phyloP scores from a whole-genome alignment of 2,113 vertebrate genomes.

The Alexandromys fortis region DNA sequence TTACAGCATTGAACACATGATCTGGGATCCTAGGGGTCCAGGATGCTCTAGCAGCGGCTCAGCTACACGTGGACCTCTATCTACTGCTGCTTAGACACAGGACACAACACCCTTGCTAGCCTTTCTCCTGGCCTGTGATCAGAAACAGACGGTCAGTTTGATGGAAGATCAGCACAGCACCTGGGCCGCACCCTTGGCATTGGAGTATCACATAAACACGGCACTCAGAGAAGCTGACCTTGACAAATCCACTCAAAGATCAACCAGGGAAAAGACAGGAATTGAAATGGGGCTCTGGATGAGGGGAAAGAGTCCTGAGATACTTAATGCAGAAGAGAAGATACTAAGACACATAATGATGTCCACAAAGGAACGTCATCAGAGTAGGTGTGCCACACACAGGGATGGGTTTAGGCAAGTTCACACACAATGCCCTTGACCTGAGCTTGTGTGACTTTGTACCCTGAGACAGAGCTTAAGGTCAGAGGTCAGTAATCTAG shows the following conservation, averaged over 20 bases:
- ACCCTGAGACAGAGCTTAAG: no score
- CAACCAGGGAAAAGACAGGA: not conserved
- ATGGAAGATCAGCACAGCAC: not conserved
- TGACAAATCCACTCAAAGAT: not conserved
- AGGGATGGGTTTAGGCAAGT: not conserved
- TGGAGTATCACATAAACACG: not conserved
- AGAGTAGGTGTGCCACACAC: not conserved
- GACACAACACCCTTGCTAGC: not conserved
- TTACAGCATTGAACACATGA: not conserved
- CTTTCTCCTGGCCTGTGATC: not conserved
- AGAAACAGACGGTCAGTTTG: not conserved
- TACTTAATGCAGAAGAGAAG: not conserved
- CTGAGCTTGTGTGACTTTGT: not conserved
- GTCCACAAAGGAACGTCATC: not conserved
- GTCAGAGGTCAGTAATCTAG: not conserved
- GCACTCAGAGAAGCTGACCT: not conserved
- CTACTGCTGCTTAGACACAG: not conserved
- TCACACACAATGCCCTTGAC: not conserved
- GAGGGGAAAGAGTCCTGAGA: not conserved
- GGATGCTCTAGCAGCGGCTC: not conserved
- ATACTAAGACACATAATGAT: not conserved
- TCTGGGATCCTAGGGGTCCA: not conserved
- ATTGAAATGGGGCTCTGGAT: no score
- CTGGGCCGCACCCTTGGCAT: not conserved
- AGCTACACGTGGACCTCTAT: not conserved